Conservation (phyloP, 1,140 invertebrate species). For the Zaprionus taronus region DNA sequence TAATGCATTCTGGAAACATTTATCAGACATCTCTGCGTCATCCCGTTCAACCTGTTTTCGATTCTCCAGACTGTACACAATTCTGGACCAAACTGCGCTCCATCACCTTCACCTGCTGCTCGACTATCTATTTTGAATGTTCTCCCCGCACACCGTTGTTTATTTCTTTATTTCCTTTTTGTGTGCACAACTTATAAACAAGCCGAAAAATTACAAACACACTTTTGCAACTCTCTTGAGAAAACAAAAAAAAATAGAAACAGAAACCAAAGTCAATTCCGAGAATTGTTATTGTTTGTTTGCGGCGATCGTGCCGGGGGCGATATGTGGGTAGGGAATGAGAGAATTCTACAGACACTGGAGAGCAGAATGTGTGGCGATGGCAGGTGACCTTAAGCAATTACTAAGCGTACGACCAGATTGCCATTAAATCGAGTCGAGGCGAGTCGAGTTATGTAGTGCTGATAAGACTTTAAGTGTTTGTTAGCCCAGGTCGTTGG, state of each 20-base stretch:
- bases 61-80: not conserved
- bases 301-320: conserved; percentile 2
- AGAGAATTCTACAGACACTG: not conserved
- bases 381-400: conserved; percentile 15
- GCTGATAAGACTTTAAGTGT: conserved; percentile 16
- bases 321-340: not conserved
- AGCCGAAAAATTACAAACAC: conserved; percentile 21
- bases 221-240: not conserved
- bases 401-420: not conserved
- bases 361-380: not conserved
- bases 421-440: conserved; percentile 1
- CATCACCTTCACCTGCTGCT: not conserved
- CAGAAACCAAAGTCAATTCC: conserved; percentile 8
- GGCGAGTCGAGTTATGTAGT: not conserved
- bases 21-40: conserved; percentile 4
- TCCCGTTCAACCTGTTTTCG: conserved; percentile 12
- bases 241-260: not conserved
- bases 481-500: conserved; percentile 43
- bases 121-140: not conserved
- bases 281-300: conserved; percentile 31
- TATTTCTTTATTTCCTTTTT: conserved; percentile 4
- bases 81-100: not conserved
- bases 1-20: conserved; percentile 1
- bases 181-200: conserved; percentile 49
- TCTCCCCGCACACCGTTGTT: not conserved